phyloP scores from a whole-genome alignment of 1,140 invertebrate genomes.

The Aphaenogaster rudis region DNA sequence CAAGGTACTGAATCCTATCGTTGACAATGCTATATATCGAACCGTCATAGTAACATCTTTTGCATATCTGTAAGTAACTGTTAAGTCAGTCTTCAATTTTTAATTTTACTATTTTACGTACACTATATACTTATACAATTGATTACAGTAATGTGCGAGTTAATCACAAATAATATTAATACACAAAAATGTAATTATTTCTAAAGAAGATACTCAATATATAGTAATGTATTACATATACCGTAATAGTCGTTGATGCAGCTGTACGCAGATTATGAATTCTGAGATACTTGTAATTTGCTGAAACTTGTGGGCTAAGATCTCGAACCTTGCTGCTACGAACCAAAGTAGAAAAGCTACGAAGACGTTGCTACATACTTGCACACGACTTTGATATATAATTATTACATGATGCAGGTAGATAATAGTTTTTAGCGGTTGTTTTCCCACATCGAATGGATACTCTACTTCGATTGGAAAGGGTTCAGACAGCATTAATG shows the following conservation, averaged over 20 bases:
- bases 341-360: constrained; percentile 73
- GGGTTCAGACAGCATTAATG: constrained; percentile 61
- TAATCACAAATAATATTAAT: not conserved
- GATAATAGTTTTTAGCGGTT: constrained; percentile 62
- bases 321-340: constrained; percentile 69
- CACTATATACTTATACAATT: not conserved
- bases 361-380: constrained; percentile 71
- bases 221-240: not conserved
- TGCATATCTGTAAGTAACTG: constrained; percentile 29
- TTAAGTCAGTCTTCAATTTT: not conserved
- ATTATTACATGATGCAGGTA: constrained; percentile 74
- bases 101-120: not conserved
- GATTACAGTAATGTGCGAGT: not conserved
- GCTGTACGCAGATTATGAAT: constrained; percentile 3
- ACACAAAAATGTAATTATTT: not conserved
- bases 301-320: constrained; percentile 51
- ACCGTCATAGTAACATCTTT: constrained; percentile 1
- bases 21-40: constrained; percentile 51
- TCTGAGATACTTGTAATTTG: constrained; percentile 21
- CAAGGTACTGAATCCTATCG: constrained; percentile 59
- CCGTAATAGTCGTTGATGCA: constrained; percentile 35
- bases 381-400: constrained; percentile 71
- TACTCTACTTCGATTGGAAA: constrained; percentile 74
- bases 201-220: not conserved
- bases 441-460: constrained; percentile 74